These are phyloP conservation scores for Holacanthella duospinosa DNA, from an alignment of 2,888 invertebrate species.

Conservation along the genomic window DNA sequence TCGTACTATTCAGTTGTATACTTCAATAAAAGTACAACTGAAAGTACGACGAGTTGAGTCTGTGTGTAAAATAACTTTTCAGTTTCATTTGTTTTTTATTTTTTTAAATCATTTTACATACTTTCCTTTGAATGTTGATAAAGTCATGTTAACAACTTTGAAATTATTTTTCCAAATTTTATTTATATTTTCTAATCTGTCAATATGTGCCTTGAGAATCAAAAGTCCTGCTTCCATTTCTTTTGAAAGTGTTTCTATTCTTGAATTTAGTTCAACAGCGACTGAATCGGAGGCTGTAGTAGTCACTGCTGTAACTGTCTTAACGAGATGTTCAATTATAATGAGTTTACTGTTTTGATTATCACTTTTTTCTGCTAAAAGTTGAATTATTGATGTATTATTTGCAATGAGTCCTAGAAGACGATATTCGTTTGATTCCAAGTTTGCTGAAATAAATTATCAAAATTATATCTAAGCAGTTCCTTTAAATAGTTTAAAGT, in stretches of 20 bases:
- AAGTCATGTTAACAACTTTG: not conserved
- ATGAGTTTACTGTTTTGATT: not conserved
- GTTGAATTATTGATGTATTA: not conserved
- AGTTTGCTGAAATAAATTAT: not conserved
- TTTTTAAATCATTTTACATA: not conserved
- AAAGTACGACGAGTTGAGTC: too few species aligned
- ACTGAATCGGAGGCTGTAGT: too few species aligned
- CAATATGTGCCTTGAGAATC: not conserved
- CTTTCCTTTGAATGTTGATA: not conserved
- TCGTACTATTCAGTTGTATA: too few species aligned
- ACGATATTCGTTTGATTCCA: not conserved
- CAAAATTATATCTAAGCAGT: too few species aligned
- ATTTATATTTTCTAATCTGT: not conserved
- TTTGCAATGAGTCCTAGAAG: not conserved
- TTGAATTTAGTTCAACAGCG: not conserved
- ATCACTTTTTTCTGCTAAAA: not conserved
- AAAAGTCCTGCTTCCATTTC: not conserved
- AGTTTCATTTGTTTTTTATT: too few species aligned
- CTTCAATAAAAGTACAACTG: too few species aligned
- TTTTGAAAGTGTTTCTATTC: not conserved
- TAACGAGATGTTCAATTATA: not conserved
- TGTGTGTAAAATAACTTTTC: too few species aligned
- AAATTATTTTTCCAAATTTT: constrained; percentile 2
- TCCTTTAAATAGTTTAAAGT: too few species aligned
- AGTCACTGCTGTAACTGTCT: not conserved